These are phyloP conservation scores for Trachelus troglodyta DNA, from an alignment of 2,888 invertebrate genomes.

Conservation along the genomic window DNA sequence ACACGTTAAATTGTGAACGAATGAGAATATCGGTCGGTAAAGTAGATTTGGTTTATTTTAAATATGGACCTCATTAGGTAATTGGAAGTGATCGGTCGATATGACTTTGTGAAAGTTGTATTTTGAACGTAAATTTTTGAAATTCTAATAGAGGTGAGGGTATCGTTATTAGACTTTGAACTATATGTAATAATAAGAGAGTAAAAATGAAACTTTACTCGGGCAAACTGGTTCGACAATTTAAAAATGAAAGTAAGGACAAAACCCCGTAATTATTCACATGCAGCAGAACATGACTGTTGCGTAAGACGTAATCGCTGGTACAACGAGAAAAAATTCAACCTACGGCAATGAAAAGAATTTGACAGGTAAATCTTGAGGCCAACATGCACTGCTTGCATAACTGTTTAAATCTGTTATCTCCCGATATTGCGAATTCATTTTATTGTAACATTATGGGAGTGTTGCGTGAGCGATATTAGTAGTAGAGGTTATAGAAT, in stretches of 20 bases:
- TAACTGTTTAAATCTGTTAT: neutral
- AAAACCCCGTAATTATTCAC: neutral
- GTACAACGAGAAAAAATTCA: neutral
- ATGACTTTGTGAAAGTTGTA: neutral
- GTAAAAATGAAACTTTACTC: neutral
- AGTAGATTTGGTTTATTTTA: no score
- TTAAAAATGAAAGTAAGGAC: neutral
- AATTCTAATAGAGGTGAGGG: neutral
- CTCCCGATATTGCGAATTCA: no score
- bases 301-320: neutral
- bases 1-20: no score
- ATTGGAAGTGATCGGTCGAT: neutral
- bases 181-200: neutral
- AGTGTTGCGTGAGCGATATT: no score
- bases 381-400: neutral
- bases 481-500: no score
- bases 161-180: neutral
- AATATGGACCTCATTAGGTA: neutral
- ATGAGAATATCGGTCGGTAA: no score
- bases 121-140: neutral
- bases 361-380: neutral
- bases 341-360: neutral
- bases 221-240: neutral
- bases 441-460: no score
- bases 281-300: neutral